Evolutionary conservation across 2,113 vertebrate species (phyloP), one percentile per base, ranked within the genome.

Genomic region (Anguilla japonica): DNA sequence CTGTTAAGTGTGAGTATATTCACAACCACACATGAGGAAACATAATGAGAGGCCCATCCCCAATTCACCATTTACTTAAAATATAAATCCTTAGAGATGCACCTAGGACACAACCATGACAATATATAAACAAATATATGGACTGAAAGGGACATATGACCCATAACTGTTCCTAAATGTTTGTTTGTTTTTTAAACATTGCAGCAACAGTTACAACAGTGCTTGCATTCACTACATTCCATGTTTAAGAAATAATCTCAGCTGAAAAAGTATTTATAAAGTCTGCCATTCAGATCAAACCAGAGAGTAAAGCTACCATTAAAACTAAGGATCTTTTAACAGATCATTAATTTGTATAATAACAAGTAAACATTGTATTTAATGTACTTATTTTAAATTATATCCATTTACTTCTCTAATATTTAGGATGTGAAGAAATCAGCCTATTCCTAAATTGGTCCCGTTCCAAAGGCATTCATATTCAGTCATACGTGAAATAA

Each of bases 251-350:
- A 34, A 75, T 34, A 5, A 34, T 26, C 29, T 60, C 26, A 43
- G 8, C 71, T 53, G 18, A 78, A 78, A 78, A 16, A 78, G 29
- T 84, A 53, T 84, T 78, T 78, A 84, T 63, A 84, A 40, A 84
- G 57, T 75, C 71, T 29, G n/a, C 71, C 43, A 41, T 46, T 34
- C 63, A 29, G 16, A 18, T 75, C 29, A 20, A 29, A 84, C 20
- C 22, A 41, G 56, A 78, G 67, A 84, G 5, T 41, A 78, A 29
- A 43, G 67, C 41, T 50, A 84, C 20, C 75, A 78, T 43, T 78
- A 46, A 75, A 79, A 84, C 41, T 43, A 46, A n/a, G 83, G 60
- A 84, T 71, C 41, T 84, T 50, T 84, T 50, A 43, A 84, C 43
- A 84, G 40, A 29, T 50, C 43, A 67, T 78, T 26, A 46, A 84